phyloP scores from a whole-genome alignment of 2,888 invertebrate species.

The Napeogenes inachia region DNA sequence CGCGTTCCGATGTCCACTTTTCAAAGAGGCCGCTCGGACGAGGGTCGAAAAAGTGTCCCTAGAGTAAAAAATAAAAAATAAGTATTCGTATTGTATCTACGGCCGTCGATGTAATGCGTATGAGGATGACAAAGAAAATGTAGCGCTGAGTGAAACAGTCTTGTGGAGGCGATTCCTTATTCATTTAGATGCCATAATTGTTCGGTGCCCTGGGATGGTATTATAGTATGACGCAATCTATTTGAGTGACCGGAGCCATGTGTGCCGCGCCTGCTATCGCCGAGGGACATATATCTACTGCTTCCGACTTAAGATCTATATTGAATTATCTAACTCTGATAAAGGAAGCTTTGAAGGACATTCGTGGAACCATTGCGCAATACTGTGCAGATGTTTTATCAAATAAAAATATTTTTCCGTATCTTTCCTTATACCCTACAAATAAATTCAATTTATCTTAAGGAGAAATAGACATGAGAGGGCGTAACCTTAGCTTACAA shows the following conservation, averaged over 20 bases:
- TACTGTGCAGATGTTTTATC: neutral
- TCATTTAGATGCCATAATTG: slow-evolving; percentile 69
- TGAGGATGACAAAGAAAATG: slow-evolving; percentile 68
- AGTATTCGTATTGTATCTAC: slow-evolving; percentile 68
- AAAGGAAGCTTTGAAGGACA: slow-evolving; percentile 37
- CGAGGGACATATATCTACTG: slow-evolving; percentile 39
- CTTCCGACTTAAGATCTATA: slow-evolving; percentile 42
- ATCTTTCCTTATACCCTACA: neutral
- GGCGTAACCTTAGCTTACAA: neutral
- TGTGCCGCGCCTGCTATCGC: slow-evolving; percentile 40
- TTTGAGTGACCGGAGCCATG: slow-evolving; percentile 67
- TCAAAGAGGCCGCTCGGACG: slow-evolving; percentile 78
- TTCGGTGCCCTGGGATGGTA: slow-evolving; percentile 58
- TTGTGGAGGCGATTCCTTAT: slow-evolving; percentile 58
- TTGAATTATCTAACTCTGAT: slow-evolving; percentile 54
- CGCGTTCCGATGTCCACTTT: slow-evolving; percentile 78
- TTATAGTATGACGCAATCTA: slow-evolving; percentile 69
- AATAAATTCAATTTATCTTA: too few relatives aligned
- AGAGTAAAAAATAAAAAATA: slow-evolving; percentile 76
- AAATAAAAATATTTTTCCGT: slow-evolving; percentile 4
- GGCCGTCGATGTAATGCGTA: slow-evolving; percentile 64
- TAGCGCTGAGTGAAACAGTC: slow-evolving; percentile 48
- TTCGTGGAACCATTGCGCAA: neutral
- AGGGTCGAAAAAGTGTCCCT: slow-evolving; percentile 78
- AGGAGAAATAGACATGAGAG: too few relatives aligned